Conservation (phyloP, 2,113 vertebrate genomes). For the Hypanus sabinus region DNA sequence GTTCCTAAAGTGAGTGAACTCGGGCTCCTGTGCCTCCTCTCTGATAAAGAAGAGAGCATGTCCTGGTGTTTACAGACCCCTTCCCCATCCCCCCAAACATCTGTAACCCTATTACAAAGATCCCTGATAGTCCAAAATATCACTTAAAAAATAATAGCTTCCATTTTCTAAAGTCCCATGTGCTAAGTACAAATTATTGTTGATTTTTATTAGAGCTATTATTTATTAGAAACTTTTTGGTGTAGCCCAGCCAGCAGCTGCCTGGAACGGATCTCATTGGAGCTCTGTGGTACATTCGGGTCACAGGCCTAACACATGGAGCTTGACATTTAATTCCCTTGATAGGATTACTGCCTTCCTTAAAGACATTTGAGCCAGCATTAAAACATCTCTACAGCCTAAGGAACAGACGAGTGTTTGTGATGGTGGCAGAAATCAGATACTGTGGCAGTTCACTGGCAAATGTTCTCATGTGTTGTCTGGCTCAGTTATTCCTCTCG, state of each 20-base stretch:
- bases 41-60: too few species aligned
- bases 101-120: not conserved
- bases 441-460: not conserved
- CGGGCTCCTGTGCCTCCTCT: too few species aligned
- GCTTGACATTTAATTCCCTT: not conserved
- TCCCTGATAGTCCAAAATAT: not conserved
- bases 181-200: too few species aligned
- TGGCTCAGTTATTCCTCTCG: not conserved
- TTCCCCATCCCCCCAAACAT: too few species aligned
- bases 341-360: conserved; percentile 4
- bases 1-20: too few species aligned
- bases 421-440: not conserved
- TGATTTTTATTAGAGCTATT: not conserved
- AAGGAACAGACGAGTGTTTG: not conserved
- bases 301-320: not conserved
- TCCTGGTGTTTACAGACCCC: too few species aligned
- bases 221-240: not conserved
- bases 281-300: not conserved
- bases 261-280: not conserved
- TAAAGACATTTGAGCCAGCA: not conserved
- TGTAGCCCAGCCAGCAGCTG: not conserved
- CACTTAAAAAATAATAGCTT: not conserved
- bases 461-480: not conserved
- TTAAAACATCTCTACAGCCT: not conserved
- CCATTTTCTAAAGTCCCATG: not conserved